Evolutionary conservation across 2,113 vertebrate genomes (phyloP).

Genomic region (Zosterops pallidus): DNA sequence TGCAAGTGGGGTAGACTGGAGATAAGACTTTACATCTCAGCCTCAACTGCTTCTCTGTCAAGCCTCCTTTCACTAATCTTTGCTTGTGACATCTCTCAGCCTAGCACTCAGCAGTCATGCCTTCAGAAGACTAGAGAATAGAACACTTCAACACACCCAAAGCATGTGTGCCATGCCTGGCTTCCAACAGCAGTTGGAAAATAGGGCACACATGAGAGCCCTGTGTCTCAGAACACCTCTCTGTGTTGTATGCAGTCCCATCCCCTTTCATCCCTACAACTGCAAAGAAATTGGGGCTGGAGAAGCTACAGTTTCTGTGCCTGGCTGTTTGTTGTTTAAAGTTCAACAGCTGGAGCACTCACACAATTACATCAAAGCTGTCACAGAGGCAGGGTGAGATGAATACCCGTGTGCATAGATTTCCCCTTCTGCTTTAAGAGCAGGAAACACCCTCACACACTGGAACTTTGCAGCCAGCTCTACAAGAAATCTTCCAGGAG

Average conservation of each 20-base stretch:
- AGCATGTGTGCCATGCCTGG: rapidly evolving
- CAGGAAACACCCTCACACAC: not conserved
- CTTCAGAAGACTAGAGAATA: not conserved
- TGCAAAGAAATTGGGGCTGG: not conserved
- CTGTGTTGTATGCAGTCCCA: not conserved
- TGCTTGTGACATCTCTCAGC: not conserved
- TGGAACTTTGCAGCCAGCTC: not conserved
- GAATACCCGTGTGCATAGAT: not conserved
- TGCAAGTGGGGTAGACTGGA: not conserved
- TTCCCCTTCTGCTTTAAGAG: not conserved
- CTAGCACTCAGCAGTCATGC: not conserved
- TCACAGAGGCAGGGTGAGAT: not conserved
- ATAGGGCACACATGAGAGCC: not conserved
- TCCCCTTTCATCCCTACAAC: not conserved
- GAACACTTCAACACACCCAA: not conserved
- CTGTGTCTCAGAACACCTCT: not conserved
- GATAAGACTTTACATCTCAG: not conserved
- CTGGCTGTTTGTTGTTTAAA: not conserved
- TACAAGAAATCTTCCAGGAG: not conserved
- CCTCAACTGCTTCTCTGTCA: not conserved
- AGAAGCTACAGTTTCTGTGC: not conserved
- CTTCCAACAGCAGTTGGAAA: not conserved
- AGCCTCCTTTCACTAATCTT: not conserved
- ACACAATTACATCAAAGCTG: not conserved
- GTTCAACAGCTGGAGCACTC: not conserved